A percentile compares a stretch with the other conserved stretches of the same genome.
phyloP scores from a whole-genome alignment of 2,888 invertebrate genomes.

The Perizoma flavofasciatum region DNA sequence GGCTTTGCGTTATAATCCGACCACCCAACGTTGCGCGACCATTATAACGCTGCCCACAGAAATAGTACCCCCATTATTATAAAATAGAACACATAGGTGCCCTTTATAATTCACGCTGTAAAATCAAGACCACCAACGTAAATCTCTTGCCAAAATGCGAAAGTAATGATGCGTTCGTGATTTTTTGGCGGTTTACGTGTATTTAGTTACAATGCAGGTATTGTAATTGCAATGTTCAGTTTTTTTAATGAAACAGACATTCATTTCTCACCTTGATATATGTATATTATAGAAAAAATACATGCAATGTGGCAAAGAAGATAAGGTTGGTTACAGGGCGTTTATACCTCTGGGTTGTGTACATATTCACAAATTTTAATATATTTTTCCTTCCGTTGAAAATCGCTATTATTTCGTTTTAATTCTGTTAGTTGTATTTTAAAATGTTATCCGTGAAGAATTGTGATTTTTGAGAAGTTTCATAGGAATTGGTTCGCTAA shows the following conservation, averaged over 20 bases:
- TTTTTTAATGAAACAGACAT: constrained; percentile 34
- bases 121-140: constrained; percentile 77
- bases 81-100: constrained; percentile 71
- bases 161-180: constrained; percentile 80
- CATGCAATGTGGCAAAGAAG: too few species aligned
- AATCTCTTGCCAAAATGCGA: constrained; percentile 62
- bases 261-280: constrained; percentile 39
- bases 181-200: constrained; percentile 68
- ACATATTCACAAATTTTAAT: too few species aligned
- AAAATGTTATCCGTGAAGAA: too few species aligned
- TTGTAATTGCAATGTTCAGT: constrained; percentile 43
- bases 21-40: constrained; percentile 71
- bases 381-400: too few species aligned
- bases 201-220: constrained; percentile 44
- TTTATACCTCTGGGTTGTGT: too few species aligned
- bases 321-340: too few species aligned
- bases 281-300: constrained; percentile 26
- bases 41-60: constrained; percentile 71
- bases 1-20: constrained; percentile 76
- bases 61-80: constrained; percentile 76
- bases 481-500: too few species aligned
- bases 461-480: too few species aligned
- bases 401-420: too few species aligned
- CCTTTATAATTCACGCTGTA: constrained; percentile 73
- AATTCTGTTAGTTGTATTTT: too few species aligned